phyloP scores from a whole-genome alignment of 2,113 vertebrate species.

The Toxostoma redivivum region DNA sequence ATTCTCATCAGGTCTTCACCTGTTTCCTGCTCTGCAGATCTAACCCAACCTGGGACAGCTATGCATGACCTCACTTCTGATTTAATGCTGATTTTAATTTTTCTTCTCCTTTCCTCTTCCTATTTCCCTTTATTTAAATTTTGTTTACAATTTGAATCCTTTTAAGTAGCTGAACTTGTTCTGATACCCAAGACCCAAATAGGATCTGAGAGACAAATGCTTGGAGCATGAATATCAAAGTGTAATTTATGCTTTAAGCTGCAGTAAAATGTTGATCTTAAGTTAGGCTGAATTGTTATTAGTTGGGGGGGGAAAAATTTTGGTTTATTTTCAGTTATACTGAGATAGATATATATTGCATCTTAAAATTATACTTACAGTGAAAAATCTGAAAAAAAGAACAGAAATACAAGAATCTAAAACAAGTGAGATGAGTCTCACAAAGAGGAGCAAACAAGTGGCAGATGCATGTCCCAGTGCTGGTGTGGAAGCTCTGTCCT shows the following conservation, averaged over 20 bases:
- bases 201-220: background rate
- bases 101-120: background rate
- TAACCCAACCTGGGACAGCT: background rate
- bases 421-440: background rate
- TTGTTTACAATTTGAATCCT: background rate
- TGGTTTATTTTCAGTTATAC: background rate
- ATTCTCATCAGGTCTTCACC: background rate
- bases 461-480: background rate
- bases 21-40: background rate
- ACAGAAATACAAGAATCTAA: background rate
- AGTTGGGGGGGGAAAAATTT: rapidly evolving
- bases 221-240: background rate
- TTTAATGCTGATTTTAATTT: background rate
- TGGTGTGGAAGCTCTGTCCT: background rate
- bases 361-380: background rate
- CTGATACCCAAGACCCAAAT: background rate
- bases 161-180: background rate
- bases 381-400: background rate
- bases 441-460: background rate
- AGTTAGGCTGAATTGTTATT: background rate
- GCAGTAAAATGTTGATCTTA: background rate
- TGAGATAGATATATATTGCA: background rate
- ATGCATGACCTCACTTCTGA: background rate
- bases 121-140: background rate
- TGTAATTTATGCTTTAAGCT: background rate